Evolutionary conservation across 2,888 invertebrate genomes (phyloP).

Genomic region (Lapara coniferarum): DNA sequence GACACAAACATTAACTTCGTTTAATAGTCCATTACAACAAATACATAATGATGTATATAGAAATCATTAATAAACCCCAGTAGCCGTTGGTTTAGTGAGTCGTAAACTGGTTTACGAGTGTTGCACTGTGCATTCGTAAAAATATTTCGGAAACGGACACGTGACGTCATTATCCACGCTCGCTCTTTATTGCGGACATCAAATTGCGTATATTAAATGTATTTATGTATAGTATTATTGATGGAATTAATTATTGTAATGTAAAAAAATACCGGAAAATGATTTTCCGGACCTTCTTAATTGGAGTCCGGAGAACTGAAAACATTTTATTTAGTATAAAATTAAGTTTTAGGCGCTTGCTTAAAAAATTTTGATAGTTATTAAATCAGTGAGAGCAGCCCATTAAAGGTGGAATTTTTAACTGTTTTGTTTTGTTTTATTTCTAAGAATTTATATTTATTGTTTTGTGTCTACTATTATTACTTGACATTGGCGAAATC

Average conservation of each 20-base stretch:
- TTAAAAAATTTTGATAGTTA: too few relatives aligned
- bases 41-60: slow-evolving; percentile 51
- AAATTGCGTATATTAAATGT: slow-evolving; percentile 18
- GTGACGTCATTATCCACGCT: slow-evolving; percentile 64
- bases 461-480: too few relatives aligned
- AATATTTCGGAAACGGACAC: slow-evolving; percentile 64
- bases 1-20: slow-evolving; percentile 46
- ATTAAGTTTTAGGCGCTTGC: too few relatives aligned
- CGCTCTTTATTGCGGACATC: slow-evolving; percentile 54
- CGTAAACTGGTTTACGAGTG: slow-evolving; percentile 77
- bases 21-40: slow-evolving; percentile 43
- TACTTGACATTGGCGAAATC: too few relatives aligned
- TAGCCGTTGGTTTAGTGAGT: slow-evolving; percentile 44
- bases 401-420: too few relatives aligned
- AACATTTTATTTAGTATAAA: too few relatives aligned
- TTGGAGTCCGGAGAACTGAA: too few relatives aligned
- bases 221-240: background rate
- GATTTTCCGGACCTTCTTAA: too few relatives aligned
- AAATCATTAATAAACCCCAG: slow-evolving; percentile 66
- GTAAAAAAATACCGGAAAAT: background rate
- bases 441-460: too few relatives aligned
- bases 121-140: slow-evolving; percentile 74
- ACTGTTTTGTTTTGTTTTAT: too few relatives aligned
- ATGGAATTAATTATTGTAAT: background rate
- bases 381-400: too few relatives aligned